Evolutionary conservation across 2,888 invertebrate genomes (phyloP).

Genomic region (Drosophila kambysellisi): DNA sequence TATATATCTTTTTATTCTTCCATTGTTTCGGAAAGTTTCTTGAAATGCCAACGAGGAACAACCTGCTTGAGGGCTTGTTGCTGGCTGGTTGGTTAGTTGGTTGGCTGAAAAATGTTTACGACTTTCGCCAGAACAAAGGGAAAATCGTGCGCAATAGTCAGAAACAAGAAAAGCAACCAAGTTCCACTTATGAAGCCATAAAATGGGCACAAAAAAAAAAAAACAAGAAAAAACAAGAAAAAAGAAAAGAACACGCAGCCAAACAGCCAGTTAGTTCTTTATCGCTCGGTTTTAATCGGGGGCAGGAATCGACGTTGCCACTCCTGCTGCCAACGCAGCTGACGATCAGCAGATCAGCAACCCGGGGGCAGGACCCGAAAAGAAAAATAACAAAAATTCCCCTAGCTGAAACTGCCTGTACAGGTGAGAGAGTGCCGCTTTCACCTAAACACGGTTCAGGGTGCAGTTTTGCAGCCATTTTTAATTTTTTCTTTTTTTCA

Average conservation of each 20-base stretch:
- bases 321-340: constrained; percentile 47
- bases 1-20: constrained; percentile 47
- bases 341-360: constrained; percentile 53
- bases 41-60: constrained; percentile 18
- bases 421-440: constrained; percentile 67
- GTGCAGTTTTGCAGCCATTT: constrained; percentile 61
- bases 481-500: background rate
- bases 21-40: constrained; percentile 38
- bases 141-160: constrained; percentile 62
- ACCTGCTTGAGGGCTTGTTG: constrained; percentile 44
- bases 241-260: constrained; percentile 38
- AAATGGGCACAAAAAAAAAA: constrained; percentile 44
- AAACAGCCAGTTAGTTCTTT: constrained; percentile 44
- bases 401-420: background rate
- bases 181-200: constrained; percentile 81
- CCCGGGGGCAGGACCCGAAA: constrained; percentile 41
- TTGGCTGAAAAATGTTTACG: constrained; percentile 67
- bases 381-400: background rate
- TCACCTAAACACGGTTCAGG: constrained; percentile 42
- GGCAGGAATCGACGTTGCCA: constrained; percentile 43
- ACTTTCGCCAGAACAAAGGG: constrained; percentile 78
- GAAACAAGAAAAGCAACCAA: constrained; percentile 63
- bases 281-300: constrained; percentile 57
- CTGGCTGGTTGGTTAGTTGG: constrained; percentile 1
- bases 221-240: constrained; percentile 30